phyloP scores from a whole-genome alignment of 2,797 vertebrate genomes.

The Diplodus puntazzo region DNA sequence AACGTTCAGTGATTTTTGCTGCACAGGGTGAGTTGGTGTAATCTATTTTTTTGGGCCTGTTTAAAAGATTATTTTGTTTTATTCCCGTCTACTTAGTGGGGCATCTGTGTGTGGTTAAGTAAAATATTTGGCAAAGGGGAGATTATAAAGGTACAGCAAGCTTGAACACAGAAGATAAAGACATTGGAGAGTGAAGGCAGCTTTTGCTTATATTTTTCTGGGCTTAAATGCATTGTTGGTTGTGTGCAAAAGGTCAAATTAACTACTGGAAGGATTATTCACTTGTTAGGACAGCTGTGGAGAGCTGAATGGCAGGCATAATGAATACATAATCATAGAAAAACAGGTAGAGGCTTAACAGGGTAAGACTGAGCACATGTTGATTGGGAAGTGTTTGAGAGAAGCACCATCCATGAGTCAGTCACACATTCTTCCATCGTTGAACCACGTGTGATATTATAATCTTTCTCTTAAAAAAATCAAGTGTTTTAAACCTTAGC shows the following conservation, averaged over 20 bases:
- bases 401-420: neutral
- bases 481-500: constrained; percentile 11
- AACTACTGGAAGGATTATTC: constrained; percentile 10
- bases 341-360: neutral
- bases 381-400: neutral
- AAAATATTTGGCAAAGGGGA: constrained; percentile 54
- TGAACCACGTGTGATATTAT: neutral
- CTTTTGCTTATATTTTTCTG: constrained; percentile 17
- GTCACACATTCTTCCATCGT: neutral
- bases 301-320: neutral
- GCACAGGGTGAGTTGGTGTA: constrained; percentile 36
- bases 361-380: neutral
- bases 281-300: constrained; percentile 6
- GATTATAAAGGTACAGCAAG: constrained; percentile 39
- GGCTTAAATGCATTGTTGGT: constrained; percentile 13
- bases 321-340: constrained; percentile 1
- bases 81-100: constrained; percentile 53
- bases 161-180: constrained; percentile 38
- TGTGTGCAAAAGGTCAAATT: constrained; percentile 16
- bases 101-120: constrained; percentile 56
- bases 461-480: constrained; percentile 28
- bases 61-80: constrained; percentile 55
- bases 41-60: constrained; percentile 53
- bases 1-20: constrained; percentile 56
- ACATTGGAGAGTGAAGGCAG: constrained; percentile 13